Base-by-base conservation (phyloP, 2,888 invertebrate species). In the Homarus gammarus region DNA sequence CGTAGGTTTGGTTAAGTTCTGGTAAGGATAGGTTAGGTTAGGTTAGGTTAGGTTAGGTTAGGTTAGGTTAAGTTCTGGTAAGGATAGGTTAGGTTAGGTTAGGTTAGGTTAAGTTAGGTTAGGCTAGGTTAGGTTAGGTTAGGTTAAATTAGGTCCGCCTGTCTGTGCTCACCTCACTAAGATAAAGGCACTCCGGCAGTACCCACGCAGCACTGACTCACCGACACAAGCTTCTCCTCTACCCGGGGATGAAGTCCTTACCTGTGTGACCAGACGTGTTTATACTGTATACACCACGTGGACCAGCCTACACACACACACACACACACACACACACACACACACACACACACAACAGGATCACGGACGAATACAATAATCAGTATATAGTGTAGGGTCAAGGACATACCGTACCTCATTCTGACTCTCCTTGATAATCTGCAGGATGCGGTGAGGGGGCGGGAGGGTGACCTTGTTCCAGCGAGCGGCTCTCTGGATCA, bases 401-500 rank as follows among this genome's bases (percentile, higher is more conserved):
- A 6, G 1, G 5, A 15, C n/a, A n/a, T n/a, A n/a, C n/a, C 72
- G 10, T 22, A 70, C 73, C 84, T 84, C 75, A 33, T 61, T 61
- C 82, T 87, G 73, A 49, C 82, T 83, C 61, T 73, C 73, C 64
- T 18, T 44, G 44, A 88, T 78, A 36, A 88, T 61, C 61, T 70
- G 44, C 5, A 82, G 56, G 0, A 83, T 61, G 36, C 49, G 64
- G 27, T 88, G 78, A 12, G 73, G 78, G 36, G 82, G 44, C 33
- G 82, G 87, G 33, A 88, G 36, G 64, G 18, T 27, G 61, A 56
- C 75, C 12, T 33, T 27, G 77, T 88, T 88, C 81, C 84, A 84
- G 18, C 85, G 27, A 12, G 78, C 89, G n/a, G 89, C 89, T 27
- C 38, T 64, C 56, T 83, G 84, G 5, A 89, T 64, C 36, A 89